Evolutionary conservation across 2,113 vertebrate genomes (phyloP).

Genomic region (Phylloscopus trochiloides): DNA sequence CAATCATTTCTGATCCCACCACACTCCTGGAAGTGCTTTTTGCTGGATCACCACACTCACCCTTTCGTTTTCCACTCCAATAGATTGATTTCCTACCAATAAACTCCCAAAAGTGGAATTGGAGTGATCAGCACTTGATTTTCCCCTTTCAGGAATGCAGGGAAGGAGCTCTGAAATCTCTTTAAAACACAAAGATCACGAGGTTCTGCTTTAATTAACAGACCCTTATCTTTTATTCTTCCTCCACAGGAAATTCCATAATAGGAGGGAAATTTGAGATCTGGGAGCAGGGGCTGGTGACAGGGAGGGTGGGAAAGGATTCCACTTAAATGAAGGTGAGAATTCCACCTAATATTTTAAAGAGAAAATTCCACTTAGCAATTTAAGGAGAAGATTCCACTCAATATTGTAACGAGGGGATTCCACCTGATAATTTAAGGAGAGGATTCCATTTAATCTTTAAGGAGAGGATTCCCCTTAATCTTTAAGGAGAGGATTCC

Average conservation of each 20-base stretch:
- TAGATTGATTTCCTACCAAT: neutral
- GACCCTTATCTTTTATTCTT: neutral
- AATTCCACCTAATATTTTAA: neutral
- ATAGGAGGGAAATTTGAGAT: neutral
- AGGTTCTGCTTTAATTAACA: neutral
- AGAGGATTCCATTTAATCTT: neutral
- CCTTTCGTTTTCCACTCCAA: neutral
- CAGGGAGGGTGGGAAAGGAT: neutral
- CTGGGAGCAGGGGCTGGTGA: neutral
- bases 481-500: neutral
- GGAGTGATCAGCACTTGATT: neutral
- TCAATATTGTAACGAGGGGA: neutral
- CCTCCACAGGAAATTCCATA: neutral
- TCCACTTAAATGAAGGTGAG: neutral
- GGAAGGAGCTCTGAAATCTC: neutral
- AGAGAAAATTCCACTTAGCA: accelerated
- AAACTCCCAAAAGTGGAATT: neutral
- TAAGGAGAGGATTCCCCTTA: neutral
- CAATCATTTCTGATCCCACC: neutral
- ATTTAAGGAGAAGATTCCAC: neutral
- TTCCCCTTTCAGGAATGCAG: neutral
- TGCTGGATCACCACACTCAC: neutral
- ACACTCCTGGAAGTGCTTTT: neutral
- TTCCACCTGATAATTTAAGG: neutral
- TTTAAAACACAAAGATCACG: neutral